Base-by-base conservation (phyloP, 2,888 invertebrate species). In the Lepidocyrtinus sp. region DNA sequence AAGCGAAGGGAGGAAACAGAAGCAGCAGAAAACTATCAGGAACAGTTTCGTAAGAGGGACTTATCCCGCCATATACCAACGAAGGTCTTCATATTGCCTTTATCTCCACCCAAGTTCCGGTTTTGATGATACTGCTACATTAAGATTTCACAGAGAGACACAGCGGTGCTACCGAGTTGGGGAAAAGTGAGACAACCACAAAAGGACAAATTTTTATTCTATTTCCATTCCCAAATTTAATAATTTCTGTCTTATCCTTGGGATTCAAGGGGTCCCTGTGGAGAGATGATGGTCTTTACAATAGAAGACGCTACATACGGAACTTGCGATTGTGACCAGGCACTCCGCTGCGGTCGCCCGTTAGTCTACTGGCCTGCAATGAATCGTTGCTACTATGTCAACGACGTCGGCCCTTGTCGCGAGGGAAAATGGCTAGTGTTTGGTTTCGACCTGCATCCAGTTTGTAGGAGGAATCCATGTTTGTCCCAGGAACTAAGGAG, bases 391-490 rank as follows among this genome's bases (percentile, higher is more conserved):
- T 83, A 82, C 36, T 77, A 68, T 17, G 82, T 45, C 1, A 64
- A 82, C 46, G 79, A 82, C 22, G 82, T 78, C 55, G 83, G 83
- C 15, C 83, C 83, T 0, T 83, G 83, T 59, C 68, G 81, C 0
- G 78, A 81, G 7, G 83, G 81, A 1, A 83, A 83, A 59, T 78
- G 78, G 81, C 69, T 83, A 3, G 83, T 79, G 2, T 83, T 83
- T 61, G 83, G 83, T 1, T 81, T 78, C 24, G 83, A 83, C 46
- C 70, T 83, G 0, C 71, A 83, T n/a, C 79, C 83, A 9, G 75
- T 83, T 2, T 83, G 83, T 24, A 68, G 71, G 5, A 63, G 75
- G 22, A 83, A 83, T 24, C 19, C 75, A 0, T 83, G 83, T 19
- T 3, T 62, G 7, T 55, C 21, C 0, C 63, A 83, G 22, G 81